Percentiles rank a stretch among this genome's conserved stretches.
phyloP scores from a whole-genome alignment of 2,797 vertebrate species.

The Pogoniulus pusillus region DNA sequence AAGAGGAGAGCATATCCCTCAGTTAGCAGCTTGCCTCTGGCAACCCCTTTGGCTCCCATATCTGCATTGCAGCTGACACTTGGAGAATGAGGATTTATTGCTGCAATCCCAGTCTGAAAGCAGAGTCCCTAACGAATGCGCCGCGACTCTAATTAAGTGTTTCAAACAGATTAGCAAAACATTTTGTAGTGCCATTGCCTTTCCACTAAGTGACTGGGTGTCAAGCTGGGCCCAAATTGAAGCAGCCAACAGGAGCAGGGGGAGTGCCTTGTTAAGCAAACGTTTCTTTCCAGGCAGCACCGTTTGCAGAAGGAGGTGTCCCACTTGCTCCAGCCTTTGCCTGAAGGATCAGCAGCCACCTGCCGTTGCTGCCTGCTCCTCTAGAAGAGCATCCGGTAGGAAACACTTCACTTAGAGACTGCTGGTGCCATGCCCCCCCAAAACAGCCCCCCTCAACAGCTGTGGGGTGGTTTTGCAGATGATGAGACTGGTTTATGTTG shows the following conservation, averaged over 20 bases:
- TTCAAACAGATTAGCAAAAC: constrained; percentile 62
- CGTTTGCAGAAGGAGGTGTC: background rate
- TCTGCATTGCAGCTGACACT: background rate
- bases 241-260: constrained; percentile 38
- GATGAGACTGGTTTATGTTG: background rate
- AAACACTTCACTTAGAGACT: background rate
- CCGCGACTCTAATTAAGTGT: constrained; percentile 54
- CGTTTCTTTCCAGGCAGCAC: too few relatives aligned
- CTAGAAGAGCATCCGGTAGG: background rate
- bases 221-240: constrained; percentile 68
- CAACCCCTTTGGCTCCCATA: background rate
- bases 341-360: accelerated
- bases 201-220: constrained; percentile 38
- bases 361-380: background rate
- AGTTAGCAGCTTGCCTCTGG: background rate
- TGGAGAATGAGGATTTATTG: constrained; percentile 40
- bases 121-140: constrained; percentile 10
- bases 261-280: constrained; percentile 1
- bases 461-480: background rate
- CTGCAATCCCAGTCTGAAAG: constrained; percentile 14
- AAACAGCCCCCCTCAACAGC: background rate
- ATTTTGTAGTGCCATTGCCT: constrained; percentile 43
- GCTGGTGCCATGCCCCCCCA: background rate
- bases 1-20: background rate
- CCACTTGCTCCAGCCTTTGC: background rate